Percentiles rank a stretch among this genome's conserved stretches.
These are phyloP conservation scores for Pyrgilauda ruficollis DNA, from an alignment of 2,113 vertebrate species.

Conservation along the genomic window DNA sequence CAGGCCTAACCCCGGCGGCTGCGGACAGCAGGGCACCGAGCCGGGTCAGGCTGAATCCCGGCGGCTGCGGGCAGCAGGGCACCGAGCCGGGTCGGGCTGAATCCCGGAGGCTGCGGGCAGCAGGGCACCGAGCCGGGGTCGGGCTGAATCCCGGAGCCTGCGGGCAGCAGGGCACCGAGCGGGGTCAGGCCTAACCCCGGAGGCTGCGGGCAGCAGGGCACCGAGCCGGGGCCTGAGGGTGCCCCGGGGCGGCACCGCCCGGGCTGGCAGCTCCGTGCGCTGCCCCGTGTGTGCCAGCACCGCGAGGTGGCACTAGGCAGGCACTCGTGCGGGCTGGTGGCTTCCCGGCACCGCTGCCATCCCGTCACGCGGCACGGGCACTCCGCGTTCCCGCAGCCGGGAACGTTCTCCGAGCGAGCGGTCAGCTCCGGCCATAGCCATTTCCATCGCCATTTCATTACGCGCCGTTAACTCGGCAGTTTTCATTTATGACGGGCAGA, in stretches of 20 bases:
- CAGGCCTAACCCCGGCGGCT: rapidly evolving
- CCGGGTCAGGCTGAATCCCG: too few species aligned
- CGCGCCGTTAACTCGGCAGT: background rate
- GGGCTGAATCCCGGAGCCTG: too few species aligned
- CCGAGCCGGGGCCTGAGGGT: rapidly evolving
- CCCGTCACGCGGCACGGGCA: rapidly evolving
- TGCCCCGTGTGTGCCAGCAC: background rate
- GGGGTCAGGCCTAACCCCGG: too few species aligned
- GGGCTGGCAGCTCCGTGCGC: background rate
- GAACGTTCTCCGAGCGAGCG: rapidly evolving
- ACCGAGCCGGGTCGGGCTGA: too few species aligned
- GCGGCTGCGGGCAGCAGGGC: background rate
- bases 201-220: too few species aligned
- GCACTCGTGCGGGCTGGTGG: background rate
- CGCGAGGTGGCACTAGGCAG: slow-evolving; percentile 51
- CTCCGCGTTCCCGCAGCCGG: rapidly evolving
- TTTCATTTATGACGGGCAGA: background rate
- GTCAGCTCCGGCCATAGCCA: background rate
- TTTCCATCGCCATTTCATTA: background rate
- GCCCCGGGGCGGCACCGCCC: rapidly evolving
- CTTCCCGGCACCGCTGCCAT: background rate
- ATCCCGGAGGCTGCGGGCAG: too few species aligned
- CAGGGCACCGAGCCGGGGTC: too few species aligned
- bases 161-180: too few species aligned
- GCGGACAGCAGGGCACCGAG: background rate